Evolutionary conservation across 1,140 invertebrate species (phyloP), one percentile per base, ranked within the genome.

Genomic region (Brachionus rotundiformis): DNA sequence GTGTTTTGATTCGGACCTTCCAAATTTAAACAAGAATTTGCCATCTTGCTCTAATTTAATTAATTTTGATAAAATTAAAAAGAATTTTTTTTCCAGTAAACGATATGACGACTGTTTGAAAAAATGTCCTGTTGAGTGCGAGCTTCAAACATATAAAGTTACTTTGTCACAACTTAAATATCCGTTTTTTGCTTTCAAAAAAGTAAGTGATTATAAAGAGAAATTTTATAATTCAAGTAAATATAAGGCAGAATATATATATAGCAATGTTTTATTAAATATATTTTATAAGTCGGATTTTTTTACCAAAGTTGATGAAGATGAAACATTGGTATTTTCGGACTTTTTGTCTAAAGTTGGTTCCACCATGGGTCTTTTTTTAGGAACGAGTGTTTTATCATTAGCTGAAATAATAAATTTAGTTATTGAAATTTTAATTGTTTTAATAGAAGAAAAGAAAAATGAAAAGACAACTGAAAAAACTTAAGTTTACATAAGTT

Each of bases 341-440:
- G 39, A 49, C 6, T 77, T 77, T 27, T 13, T 77, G 13, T 77
- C 75, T 3, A 77, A 77, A 29, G n/a, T 77, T 29, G 75, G 75
- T n/a, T 41, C 39, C 3, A 77, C 39, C 7, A 31, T 77, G 27
- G 75, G 75, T 3, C 13, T 77, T 1, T 54, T 77, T 59, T 59
- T 77, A 23, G 75, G 75, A 11, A 77, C 49, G 0, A 54, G 44
- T 29, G 10, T 77, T 44, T 59, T 77, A n/a, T 33, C 44, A 11
- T 33, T 77, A 59, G 11, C 41, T 4, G 75, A 77, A 19, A n/a
- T 77, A 7, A 8, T 77, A 6, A 44, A 77, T 23, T 16, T 77
- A 31, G 3, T 44, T 16, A 2, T 77, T 59, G 75, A 77, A 33
- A 49, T 75, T 3, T 41, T 75, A 3, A 39, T 33, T n/a, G 16